Percentiles rank a stretch among this genome's conserved stretches.
Conservation (phyloP, 2,113 vertebrate genomes). For the Neopipo cinnamomea region DNA sequence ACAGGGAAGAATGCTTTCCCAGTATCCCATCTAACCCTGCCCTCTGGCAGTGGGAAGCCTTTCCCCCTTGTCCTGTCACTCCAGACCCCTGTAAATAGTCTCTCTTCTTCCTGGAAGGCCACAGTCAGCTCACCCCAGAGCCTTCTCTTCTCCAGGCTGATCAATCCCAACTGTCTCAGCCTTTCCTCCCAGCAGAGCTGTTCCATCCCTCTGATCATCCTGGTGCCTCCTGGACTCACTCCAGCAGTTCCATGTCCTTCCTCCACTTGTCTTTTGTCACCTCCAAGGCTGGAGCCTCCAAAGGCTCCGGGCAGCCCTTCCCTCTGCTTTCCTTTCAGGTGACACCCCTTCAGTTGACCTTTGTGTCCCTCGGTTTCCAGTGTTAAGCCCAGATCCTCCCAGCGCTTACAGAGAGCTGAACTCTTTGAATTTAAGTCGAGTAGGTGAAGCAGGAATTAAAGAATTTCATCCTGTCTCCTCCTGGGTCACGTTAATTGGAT, state of each 20-base stretch:
- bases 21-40: rapidly evolving
- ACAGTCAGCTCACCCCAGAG: background rate
- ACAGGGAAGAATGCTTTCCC: background rate
- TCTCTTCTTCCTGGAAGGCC: background rate
- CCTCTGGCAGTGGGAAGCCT: background rate
- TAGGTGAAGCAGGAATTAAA: background rate
- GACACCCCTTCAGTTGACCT: background rate
- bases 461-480: background rate
- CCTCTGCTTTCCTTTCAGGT: background rate
- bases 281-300: background rate
- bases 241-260: background rate
- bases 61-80: background rate
- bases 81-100: too few relatives aligned
- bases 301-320: background rate
- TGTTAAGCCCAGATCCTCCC: background rate
- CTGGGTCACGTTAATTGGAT: background rate
- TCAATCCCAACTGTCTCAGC: rapidly evolving
- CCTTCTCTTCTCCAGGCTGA: background rate
- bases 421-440: background rate
- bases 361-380: background rate
- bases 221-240: background rate
- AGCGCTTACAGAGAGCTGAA: background rate
- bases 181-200: background rate
- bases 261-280: too few relatives aligned
- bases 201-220: background rate